A percentile compares a stretch with the other conserved stretches of the same genome.
These are phyloP conservation scores for Drosophila saltans DNA, from an alignment of 1,140 invertebrate species.

Conservation along the genomic window DNA sequence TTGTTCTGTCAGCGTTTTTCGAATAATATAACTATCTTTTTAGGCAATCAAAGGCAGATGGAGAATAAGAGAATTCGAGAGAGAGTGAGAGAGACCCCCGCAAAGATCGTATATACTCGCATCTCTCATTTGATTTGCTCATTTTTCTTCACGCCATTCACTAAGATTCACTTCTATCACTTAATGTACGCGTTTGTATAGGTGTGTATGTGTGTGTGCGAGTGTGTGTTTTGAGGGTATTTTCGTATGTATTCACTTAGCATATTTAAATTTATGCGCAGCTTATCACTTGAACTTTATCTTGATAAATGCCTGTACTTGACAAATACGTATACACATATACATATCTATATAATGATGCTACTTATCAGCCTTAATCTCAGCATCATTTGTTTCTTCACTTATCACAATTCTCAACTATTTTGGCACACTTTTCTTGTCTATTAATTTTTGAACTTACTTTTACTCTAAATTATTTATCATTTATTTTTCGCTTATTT, in stretches of 20 bases:
- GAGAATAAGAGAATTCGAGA: conserved; percentile 2
- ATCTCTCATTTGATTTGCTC: conserved; percentile 29
- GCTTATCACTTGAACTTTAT: conserved; percentile 80
- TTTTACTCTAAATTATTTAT: conserved; percentile 18
- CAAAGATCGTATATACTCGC: background rate
- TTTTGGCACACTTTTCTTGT: background rate
- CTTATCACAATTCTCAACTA: background rate
- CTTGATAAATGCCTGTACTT: conserved; percentile 65
- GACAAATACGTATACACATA: conserved; percentile 28
- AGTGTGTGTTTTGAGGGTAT: conserved; percentile 33
- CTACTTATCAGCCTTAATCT: background rate
- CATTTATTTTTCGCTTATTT: conserved; percentile 33
- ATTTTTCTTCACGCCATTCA: conserved; percentile 29
- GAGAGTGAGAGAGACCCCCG: background rate
- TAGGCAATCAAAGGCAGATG: conserved; percentile 18
- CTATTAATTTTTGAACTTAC: conserved; percentile 12
- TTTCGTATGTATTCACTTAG: conserved; percentile 68
- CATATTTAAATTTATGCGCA: conserved; percentile 78
- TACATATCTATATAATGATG: conserved; percentile 18
- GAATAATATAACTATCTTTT: conserved; percentile 1
- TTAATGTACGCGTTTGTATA: conserved; percentile 42
- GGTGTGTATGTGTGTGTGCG: conserved; percentile 27
- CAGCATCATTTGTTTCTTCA: background rate
- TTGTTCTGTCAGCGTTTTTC: background rate
- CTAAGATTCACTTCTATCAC: conserved; percentile 59